Evolutionary conservation across 2,888 invertebrate species (phyloP).

Genomic region (Campoletis raptor): DNA sequence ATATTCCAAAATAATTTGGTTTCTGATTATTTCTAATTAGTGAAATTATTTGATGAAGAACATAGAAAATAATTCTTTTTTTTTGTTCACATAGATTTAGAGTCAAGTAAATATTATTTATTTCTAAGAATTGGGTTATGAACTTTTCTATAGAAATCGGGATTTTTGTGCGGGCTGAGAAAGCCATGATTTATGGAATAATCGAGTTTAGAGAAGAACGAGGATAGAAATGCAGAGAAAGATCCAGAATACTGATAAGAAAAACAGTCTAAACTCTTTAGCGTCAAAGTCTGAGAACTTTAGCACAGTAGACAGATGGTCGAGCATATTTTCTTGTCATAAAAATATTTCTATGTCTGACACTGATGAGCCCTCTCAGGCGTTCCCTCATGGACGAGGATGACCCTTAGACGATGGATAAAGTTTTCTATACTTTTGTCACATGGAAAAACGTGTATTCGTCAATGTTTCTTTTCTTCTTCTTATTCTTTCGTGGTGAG

Average conservation of each 20-base stretch:
- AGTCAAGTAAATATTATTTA: background rate
- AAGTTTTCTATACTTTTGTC: conserved; percentile 44
- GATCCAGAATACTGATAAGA: background rate
- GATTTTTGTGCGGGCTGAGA: too few species aligned
- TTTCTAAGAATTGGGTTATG: background rate
- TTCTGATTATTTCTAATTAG: too few species aligned
- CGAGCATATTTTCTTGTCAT: conserved; percentile 32
- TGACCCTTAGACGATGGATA: conserved; percentile 17
- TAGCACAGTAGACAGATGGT: background rate
- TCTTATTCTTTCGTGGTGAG: conserved; percentile 24
- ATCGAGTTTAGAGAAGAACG: background rate
- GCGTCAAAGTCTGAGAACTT: background rate
- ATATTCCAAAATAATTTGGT: too few species aligned
- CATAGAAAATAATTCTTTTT: background rate
- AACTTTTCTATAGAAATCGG: background rate
- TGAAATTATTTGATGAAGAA: too few species aligned
- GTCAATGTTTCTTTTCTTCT: conserved; percentile 36
- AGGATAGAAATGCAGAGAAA: background rate
- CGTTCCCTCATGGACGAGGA: background rate
- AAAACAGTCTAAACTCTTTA: conserved; percentile 15
- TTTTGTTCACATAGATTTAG: background rate
- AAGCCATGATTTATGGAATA: background rate
- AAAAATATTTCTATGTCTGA: conserved; percentile 21
- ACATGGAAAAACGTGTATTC: conserved; percentile 45
- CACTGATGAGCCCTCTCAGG: conserved; percentile 20